phyloP scores from a whole-genome alignment of 2,888 invertebrate species.

The Acleris literana region DNA sequence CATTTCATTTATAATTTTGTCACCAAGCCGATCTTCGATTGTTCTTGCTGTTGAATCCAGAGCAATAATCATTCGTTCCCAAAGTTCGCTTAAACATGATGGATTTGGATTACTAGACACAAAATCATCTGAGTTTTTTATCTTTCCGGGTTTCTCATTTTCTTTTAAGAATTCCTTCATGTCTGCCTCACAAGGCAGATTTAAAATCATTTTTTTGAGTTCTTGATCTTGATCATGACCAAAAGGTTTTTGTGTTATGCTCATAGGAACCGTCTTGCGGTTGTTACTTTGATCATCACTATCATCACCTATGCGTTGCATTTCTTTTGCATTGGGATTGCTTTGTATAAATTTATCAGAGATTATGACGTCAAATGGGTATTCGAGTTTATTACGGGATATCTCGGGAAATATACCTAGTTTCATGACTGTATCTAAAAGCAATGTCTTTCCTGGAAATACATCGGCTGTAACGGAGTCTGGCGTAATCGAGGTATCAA shows the following conservation, averaged over 20 bases:
- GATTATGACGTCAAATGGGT: constrained; percentile 44
- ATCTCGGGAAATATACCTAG: constrained; percentile 51
- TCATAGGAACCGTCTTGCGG: constrained; percentile 41
- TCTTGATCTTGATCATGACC: constrained; percentile 43
- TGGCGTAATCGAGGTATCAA: background rate
- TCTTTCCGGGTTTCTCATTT: constrained; percentile 41
- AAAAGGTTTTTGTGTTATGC: constrained; percentile 50
- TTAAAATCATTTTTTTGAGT: constrained; percentile 41
- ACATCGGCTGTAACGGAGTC: constrained; percentile 2
- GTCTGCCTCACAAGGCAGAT: constrained; percentile 51
- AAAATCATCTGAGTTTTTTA: constrained; percentile 48
- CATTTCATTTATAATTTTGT: constrained; percentile 62
- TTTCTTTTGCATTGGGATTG: constrained; percentile 11
- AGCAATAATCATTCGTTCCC: constrained; percentile 56
- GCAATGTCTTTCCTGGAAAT: constrained; percentile 34
- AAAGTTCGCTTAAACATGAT: constrained; percentile 53
- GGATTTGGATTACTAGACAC: constrained; percentile 46
- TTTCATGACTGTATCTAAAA: constrained; percentile 52
- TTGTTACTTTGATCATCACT: constrained; percentile 40
- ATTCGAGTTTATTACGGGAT: constrained; percentile 45
- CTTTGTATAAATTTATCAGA: constrained; percentile 38
- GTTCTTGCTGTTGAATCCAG: constrained; percentile 60
- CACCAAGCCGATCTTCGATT: constrained; percentile 60
- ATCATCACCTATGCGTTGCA: constrained; percentile 38
- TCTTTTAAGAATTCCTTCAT: constrained; percentile 53